Evolutionary conservation across 1,140 invertebrate genomes (phyloP).

Genomic region (Samia ricini): DNA sequence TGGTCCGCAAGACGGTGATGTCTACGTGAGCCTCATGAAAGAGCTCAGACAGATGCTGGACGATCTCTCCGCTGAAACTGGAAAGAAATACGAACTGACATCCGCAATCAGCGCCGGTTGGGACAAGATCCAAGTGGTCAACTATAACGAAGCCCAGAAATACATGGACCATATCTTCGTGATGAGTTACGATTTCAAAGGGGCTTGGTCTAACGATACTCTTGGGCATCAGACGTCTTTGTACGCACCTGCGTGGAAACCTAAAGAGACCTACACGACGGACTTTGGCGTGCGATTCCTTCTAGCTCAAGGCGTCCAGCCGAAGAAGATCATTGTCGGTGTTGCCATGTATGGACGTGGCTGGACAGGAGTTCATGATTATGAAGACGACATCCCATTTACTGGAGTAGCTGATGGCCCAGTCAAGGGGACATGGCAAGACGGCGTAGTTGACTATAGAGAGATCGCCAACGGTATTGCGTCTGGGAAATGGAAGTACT

Average conservation of each 20-base stretch:
- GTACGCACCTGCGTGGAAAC: constrained; percentile 60
- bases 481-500: constrained; percentile 62
- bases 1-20: constrained; percentile 57
- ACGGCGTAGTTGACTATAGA: constrained; percentile 68
- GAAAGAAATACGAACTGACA: constrained; percentile 66
- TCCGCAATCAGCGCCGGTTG: constrained; percentile 69
- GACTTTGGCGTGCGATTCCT: constrained; percentile 64
- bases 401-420: constrained; percentile 63
- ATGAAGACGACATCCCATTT: constrained; percentile 57
- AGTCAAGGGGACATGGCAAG: constrained; percentile 67
- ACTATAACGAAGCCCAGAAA: constrained; percentile 62
- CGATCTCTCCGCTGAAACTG: constrained; percentile 54
- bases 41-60: constrained; percentile 67
- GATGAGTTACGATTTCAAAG: constrained; percentile 72
- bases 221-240: constrained; percentile 62
- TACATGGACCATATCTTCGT: constrained; percentile 73
- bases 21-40: constrained; percentile 62
- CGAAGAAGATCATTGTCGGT: constrained; percentile 68
- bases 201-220: constrained; percentile 68
- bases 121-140: constrained; percentile 70
- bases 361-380: constrained; percentile 64
- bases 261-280: constrained; percentile 67
- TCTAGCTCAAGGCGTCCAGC: constrained; percentile 63
- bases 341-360: constrained; percentile 71
- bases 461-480: constrained; percentile 67